Percentiles rank a stretch among this genome's conserved stretches.
Evolutionary conservation across 2,797 vertebrate genomes (phyloP).

Genomic region (Lagothrix lagotricha): DNA sequence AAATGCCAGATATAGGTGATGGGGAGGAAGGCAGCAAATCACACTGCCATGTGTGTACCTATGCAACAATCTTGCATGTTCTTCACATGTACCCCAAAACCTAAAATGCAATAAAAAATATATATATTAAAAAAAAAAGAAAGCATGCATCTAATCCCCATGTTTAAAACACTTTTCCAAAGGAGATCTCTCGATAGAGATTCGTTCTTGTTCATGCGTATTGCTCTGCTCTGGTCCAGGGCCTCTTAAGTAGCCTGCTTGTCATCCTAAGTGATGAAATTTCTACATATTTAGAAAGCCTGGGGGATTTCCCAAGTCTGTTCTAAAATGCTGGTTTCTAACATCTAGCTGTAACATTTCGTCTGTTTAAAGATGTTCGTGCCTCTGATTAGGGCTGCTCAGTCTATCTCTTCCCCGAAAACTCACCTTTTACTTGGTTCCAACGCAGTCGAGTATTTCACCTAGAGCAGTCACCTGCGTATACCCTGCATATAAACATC

Average conservation of each 20-base stretch:
- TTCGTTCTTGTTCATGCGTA: background rate
- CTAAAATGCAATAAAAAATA: too few relatives aligned
- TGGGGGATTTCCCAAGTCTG: background rate
- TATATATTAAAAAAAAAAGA: background rate
- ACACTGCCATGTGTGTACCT: too few relatives aligned
- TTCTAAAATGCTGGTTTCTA: background rate
- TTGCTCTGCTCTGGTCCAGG: background rate
- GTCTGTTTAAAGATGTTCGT: background rate
- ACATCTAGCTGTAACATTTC: background rate
- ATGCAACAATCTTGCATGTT: too few relatives aligned
- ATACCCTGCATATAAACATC: too few relatives aligned
- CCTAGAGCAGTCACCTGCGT: background rate
- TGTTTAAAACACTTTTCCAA: background rate
- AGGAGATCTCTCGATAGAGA: background rate
- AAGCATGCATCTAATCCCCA: background rate
- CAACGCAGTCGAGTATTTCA: background rate
- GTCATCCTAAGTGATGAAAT: background rate
- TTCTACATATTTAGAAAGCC: background rate
- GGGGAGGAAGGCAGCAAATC: too few relatives aligned
- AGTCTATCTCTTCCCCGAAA: background rate
- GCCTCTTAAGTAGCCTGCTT: background rate
- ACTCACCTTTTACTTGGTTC: background rate
- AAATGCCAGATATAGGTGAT: too few relatives aligned
- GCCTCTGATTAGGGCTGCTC: background rate
- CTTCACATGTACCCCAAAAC: too few relatives aligned